Percentiles rank a stretch among this genome's conserved stretches.
phyloP scores from a whole-genome alignment of 2,797 vertebrate genomes.

The Chiloscyllium punctatum region DNA sequence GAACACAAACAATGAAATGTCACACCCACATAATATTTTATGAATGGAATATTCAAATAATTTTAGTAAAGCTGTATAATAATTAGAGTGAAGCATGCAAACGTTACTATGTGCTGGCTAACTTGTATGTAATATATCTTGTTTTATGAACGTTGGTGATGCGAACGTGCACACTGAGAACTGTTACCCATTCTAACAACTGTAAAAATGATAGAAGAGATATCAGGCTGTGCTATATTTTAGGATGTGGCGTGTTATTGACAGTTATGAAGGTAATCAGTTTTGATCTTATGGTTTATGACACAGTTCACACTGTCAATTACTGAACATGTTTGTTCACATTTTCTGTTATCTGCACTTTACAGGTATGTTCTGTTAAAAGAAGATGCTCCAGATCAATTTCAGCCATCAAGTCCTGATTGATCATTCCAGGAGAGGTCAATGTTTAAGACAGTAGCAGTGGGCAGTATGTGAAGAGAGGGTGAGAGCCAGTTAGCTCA shows the following conservation, averaged over 20 bases:
- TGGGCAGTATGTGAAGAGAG: neutral
- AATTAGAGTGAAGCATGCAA: neutral
- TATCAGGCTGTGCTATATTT: neutral
- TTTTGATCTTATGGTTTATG: neutral
- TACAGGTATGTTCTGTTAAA: neutral
- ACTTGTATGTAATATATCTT: neutral
- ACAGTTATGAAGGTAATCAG: neutral
- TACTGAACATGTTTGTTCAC: neutral
- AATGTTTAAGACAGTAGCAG: neutral
- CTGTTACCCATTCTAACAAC: neutral
- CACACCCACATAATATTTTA: neutral
- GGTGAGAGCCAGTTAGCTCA: neutral
- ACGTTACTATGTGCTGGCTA: neutral
- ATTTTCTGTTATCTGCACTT: neutral
- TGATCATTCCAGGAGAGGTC: neutral
- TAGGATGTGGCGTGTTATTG: neutral
- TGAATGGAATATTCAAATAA: slow-evolving; percentile 8
- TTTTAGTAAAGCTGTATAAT: neutral
- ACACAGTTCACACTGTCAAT: neutral
- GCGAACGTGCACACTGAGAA: neutral
- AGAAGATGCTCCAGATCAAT: neutral
- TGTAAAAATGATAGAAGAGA: neutral
- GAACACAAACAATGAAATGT: neutral
- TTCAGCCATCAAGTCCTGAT: neutral
- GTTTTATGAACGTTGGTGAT: neutral